A percentile compares a stretch with the other conserved stretches of the same genome.
Conservation (phyloP, 2,888 invertebrate genomes). For the Cosmia pyralina region DNA sequence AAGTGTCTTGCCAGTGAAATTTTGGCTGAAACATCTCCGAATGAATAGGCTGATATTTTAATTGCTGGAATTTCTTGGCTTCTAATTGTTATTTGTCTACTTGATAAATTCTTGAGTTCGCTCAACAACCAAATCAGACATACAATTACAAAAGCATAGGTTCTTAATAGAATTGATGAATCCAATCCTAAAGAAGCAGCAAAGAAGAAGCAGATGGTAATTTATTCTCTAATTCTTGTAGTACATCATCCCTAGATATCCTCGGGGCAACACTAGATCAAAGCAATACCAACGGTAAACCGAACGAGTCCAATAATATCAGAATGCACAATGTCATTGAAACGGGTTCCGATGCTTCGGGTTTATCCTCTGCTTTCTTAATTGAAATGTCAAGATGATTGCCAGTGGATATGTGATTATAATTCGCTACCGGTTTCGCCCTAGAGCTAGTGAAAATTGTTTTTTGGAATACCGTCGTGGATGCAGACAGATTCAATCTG, state of each 20-base stretch:
- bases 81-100: background rate
- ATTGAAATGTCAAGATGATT: slow-evolving; percentile 75
- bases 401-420: slow-evolving; percentile 71
- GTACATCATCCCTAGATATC: slow-evolving; percentile 54
- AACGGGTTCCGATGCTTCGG: slow-evolving; percentile 58
- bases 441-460: slow-evolving; percentile 53
- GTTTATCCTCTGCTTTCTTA: slow-evolving; percentile 62
- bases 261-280: slow-evolving; percentile 54
- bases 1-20: slow-evolving; percentile 14
- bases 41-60: slow-evolving; percentile 8
- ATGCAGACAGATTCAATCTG: slow-evolving; percentile 47
- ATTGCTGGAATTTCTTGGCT: background rate
- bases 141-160: background rate
- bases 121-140: background rate
- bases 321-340: slow-evolving; percentile 62
- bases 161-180: slow-evolving; percentile 7
- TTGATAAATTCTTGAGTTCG: background rate
- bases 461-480: slow-evolving; percentile 49
- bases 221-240: slow-evolving; percentile 35
- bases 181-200: slow-evolving; percentile 22
- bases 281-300: slow-evolving; percentile 59
- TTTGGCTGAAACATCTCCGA: background rate
- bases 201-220: slow-evolving; percentile 35
- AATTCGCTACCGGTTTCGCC: slow-evolving; percentile 71
- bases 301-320: slow-evolving; percentile 56